These are phyloP conservation scores for Chelon labrosus DNA, from an alignment of 2,797 vertebrate species.

Conservation along the genomic window DNA sequence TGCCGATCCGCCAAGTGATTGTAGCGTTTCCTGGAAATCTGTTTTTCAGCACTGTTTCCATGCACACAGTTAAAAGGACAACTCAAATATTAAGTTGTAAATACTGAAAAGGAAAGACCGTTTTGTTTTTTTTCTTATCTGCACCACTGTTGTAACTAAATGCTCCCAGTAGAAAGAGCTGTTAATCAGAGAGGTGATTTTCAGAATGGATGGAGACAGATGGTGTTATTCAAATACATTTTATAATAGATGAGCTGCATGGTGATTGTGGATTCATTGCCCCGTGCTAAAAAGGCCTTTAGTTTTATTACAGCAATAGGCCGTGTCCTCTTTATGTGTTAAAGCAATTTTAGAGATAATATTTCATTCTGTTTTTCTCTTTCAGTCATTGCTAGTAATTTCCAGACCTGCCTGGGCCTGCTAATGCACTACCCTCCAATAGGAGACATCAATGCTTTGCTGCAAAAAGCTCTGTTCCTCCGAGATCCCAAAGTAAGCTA, in stretches of 20 bases:
- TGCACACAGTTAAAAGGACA: not conserved
- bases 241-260: not conserved
- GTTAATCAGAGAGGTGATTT: constrained; percentile 7
- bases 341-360: not conserved
- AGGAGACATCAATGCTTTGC: constrained; percentile 94
- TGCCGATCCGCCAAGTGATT: not conserved
- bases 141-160: not conserved
- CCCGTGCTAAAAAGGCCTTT: not conserved
- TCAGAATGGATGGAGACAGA: constrained; percentile 1
- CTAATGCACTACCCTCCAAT: constrained; percentile 98
- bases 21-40: not conserved
- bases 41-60: not conserved
- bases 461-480: constrained; percentile 97
- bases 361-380: constrained; percentile 35
- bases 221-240: not conserved
- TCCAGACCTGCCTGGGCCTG: constrained; percentile 97
- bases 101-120: not conserved
- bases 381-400: constrained; percentile 98
- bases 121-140: too few species aligned
- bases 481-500: constrained; percentile 96
- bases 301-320: not conserved
- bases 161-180: constrained; percentile 1
- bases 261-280: not conserved
- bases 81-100: not conserved
- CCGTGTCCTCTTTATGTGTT: not conserved